A percentile compares a stretch with the other conserved stretches of the same genome.
These are phyloP conservation scores for Heliconius nattereri DNA, from an alignment of 1,140 invertebrate species.

Conservation along the genomic window DNA sequence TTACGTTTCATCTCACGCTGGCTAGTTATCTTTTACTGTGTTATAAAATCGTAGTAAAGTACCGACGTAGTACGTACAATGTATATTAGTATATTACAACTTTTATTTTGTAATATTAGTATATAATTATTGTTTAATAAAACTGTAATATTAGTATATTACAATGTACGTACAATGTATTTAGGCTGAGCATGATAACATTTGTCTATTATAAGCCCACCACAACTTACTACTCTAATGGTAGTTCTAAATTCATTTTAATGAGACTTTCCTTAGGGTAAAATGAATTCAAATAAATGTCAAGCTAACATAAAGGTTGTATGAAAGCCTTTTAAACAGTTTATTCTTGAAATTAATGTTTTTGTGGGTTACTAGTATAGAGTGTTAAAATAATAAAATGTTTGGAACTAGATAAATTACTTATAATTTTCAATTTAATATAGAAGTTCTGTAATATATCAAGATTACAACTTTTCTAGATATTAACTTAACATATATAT, in stretches of 20 bases:
- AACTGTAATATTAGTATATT: no score
- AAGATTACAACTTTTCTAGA: no score
- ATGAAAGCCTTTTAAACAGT: neutral
- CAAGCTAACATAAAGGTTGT: conserved; percentile 1
- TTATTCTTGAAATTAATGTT: neutral
- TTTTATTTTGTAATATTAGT: no score
- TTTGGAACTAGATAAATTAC: neutral
- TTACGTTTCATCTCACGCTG: no score
- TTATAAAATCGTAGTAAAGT: neutral
- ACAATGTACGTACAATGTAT: neutral
- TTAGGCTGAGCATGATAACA: neutral
- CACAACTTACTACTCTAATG: neutral
- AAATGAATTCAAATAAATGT: conserved; percentile 11
- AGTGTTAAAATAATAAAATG: neutral
- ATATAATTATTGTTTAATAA: no score
- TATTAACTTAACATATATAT: no score
- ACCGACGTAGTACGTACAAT: no score
- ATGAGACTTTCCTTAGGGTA: conserved; percentile 1
- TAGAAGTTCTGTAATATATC: no score
- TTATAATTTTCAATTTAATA: no score
- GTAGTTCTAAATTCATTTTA: conserved; percentile 6
- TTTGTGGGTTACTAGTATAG: neutral
- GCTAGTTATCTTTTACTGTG: no score
- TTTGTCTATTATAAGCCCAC: neutral
- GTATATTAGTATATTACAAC: no score